A percentile compares a stretch with the other conserved stretches of the same genome.
These are phyloP conservation scores for Delphinus delphis DNA, from an alignment of 2,113 vertebrate genomes.

Conservation along the genomic window DNA sequence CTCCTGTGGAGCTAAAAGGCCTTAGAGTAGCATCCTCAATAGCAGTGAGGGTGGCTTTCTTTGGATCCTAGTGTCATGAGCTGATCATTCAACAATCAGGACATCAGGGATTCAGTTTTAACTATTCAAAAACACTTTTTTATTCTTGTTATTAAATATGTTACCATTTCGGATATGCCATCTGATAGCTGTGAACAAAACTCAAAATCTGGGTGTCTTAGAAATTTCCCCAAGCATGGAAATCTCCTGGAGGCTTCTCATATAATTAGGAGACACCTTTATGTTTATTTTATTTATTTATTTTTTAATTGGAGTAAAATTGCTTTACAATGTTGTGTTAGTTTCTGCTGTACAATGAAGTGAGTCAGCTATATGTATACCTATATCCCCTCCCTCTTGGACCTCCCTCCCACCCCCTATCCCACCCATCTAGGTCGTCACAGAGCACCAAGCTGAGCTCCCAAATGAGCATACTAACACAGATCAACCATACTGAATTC, in stretches of 20 bases:
- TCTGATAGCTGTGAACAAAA: not conserved
- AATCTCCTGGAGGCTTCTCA: not conserved
- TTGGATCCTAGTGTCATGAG: not conserved
- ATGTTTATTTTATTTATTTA: not conserved
- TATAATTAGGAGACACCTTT: not conserved
- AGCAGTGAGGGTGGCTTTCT: not conserved
- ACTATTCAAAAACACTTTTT: not conserved
- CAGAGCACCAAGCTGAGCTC: no score
- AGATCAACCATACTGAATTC: not conserved
- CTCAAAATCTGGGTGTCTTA: not conserved
- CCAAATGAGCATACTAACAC: not conserved
- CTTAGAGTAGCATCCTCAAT: not conserved
- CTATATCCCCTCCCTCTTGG: no score
- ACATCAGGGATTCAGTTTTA: not conserved
- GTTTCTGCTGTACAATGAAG: no score
- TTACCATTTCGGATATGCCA: not conserved
- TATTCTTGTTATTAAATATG: not conserved
- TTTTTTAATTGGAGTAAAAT: no score
- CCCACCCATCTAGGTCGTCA: no score
- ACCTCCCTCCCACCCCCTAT: no score
- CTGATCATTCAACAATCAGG: not conserved
- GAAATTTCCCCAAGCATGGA: not conserved
- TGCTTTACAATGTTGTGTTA: no score
- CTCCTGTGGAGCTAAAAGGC: not conserved
- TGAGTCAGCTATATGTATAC: no score